Evolutionary conservation across 2,113 vertebrate genomes (phyloP).

Genomic region (Gymnobelideus leadbeateri): DNA sequence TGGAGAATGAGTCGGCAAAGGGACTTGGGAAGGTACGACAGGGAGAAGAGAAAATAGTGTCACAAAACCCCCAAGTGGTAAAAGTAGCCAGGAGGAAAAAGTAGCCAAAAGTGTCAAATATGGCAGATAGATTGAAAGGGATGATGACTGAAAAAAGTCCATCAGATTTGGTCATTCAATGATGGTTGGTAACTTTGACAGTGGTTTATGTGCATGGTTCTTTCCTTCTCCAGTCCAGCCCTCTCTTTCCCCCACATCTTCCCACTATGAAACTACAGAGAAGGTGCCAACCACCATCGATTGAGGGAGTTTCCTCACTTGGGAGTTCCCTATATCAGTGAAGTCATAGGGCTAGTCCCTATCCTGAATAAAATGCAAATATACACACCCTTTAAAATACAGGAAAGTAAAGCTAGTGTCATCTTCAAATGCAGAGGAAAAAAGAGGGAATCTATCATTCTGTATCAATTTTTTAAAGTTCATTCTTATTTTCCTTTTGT

Average conservation of each 20-base stretch:
- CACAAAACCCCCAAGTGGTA: not conserved
- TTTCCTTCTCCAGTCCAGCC: not conserved
- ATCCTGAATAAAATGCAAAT: not conserved
- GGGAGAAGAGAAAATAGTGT: not conserved
- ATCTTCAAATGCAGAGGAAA: not conserved
- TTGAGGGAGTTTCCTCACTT: not conserved
- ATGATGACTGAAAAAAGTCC: not conserved
- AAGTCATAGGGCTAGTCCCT: not conserved
- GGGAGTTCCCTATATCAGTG: too few species aligned
- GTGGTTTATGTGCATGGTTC: not conserved
- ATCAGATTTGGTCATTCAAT: not conserved
- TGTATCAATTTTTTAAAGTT: not conserved
- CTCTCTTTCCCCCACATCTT: not conserved
- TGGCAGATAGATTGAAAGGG: not conserved
- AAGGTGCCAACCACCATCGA: too few species aligned
- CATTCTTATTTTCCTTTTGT: not conserved
- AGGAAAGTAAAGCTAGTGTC: not conserved
- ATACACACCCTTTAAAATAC: not conserved
- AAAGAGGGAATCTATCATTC: not conserved
- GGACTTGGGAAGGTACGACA: not conserved
- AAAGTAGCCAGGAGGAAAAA: not conserved
- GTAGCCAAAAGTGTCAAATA: not conserved
- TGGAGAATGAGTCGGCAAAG: not conserved
- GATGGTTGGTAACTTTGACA: not conserved
- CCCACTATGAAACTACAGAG: not conserved